These are phyloP conservation scores for Lepisosteus oculatus DNA, from an alignment of 2,113 vertebrate genomes.

Conservation along the genomic window DNA sequence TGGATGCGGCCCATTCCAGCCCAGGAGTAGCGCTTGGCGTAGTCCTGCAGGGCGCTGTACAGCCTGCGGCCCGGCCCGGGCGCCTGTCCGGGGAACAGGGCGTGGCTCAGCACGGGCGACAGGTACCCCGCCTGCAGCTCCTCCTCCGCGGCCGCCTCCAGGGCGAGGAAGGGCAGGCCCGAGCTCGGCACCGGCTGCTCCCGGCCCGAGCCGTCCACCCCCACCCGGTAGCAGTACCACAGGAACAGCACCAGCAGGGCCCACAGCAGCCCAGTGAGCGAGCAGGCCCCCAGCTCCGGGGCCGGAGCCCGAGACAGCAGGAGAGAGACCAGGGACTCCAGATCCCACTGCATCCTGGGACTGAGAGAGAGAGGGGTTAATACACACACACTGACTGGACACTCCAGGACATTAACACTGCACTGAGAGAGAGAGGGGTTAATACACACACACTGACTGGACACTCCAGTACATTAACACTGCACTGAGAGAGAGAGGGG, in stretches of 20 bases:
- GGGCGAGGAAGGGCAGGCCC: slow-evolving; percentile 51
- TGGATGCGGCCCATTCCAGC: slow-evolving; percentile 81
- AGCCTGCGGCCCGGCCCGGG: slow-evolving; percentile 68
- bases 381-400: not conserved
- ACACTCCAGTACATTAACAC: too few species aligned
- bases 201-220: slow-evolving; percentile 58
- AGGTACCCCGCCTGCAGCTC: slow-evolving; percentile 39
- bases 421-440: not conserved
- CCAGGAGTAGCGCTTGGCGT: slow-evolving; percentile 85
- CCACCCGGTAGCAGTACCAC: slow-evolving; percentile 84
- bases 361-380: slow-evolving; percentile 19
- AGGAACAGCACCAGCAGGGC: slow-evolving; percentile 77
- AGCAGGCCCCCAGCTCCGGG: slow-evolving; percentile 61
- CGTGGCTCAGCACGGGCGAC: slow-evolving; percentile 62
- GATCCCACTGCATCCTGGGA: slow-evolving; percentile 61
- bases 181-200: slow-evolving; percentile 34
- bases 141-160: slow-evolving; percentile 57
- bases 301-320: slow-evolving; percentile 57
- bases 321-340: slow-evolving; percentile 37
- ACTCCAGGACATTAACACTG: too few species aligned
- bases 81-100: slow-evolving; percentile 62
- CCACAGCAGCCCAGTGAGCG: slow-evolving; percentile 73
- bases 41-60: slow-evolving; percentile 74
- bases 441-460: not conserved
- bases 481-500: too few species aligned